Evolutionary conservation across 2,888 invertebrate genomes (phyloP), one percentile per base, ranked within the genome.

Genomic region (Caenorhabditis virilis): DNA sequence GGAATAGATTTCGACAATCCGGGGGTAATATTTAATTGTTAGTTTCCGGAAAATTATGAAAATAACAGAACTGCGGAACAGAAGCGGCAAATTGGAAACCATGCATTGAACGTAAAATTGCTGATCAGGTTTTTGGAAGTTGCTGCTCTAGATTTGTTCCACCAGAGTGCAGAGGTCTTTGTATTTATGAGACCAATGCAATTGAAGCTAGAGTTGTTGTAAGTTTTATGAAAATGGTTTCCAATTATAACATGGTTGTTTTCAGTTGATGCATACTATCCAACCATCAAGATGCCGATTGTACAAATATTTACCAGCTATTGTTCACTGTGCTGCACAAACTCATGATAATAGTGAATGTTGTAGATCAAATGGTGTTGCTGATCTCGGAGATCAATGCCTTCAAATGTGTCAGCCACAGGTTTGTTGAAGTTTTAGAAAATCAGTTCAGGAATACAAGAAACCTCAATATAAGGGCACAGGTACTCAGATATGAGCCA

Each of bases 341-440:
- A 81, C 81, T 13, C 81, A 81, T 66, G 81, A 81, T 71, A 81
- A 81, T 68, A 72, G 77, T 16, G 81, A 73, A 33, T 79, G 78
- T 63, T 78, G 79, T 51, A 61, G 68, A 53, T 74, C 78, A 27
- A 78, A 78, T 55, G 81, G 81, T 46, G 66, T 81, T 30, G 77
- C 70, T 23, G 79, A 81, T 7, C 67, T 79, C 51, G 79, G 80
- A 25, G 75, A 73, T 30, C 78, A 75, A 59, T 81, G 81, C 51
- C 60, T 79, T 26, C 71, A 79, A 47, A 67, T 81, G 66, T 81
- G 81, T 63, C 57, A 69, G 38, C 80, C 81, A 23, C 81, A 81
- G 67, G 79, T 78, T 38, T 2, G 36, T 6, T n/a, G n/a, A n/a
- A n/a, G n/a, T n/a, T n/a, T n/a, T n/a, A n/a, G n/a, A n/a, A n/a